Evolutionary conservation across 2,888 invertebrate genomes (phyloP).

Genomic region (Coleophora flavipennella): DNA sequence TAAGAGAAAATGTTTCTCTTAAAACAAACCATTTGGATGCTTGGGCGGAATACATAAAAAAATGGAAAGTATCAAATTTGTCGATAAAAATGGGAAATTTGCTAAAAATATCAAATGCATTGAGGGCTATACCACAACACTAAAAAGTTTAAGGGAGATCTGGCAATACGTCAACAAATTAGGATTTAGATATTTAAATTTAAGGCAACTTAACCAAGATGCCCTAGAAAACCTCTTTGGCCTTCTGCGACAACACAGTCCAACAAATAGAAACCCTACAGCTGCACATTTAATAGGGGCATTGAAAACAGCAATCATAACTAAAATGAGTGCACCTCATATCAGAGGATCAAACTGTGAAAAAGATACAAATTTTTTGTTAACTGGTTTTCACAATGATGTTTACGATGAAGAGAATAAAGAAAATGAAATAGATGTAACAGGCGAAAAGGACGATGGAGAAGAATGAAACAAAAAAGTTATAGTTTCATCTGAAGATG

Average conservation of each 20-base stretch:
- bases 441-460: no score
- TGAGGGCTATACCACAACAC: constrained; percentile 8
- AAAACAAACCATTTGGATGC: constrained; percentile 10
- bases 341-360: no score
- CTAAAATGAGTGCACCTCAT: background rate
- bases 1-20: constrained; percentile 13
- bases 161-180: constrained; percentile 13
- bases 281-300: constrained; percentile 5
- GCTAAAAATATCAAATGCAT: constrained; percentile 11
- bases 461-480: no score
- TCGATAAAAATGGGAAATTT: constrained; percentile 4
- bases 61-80: constrained; percentile 7
- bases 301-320: constrained; percentile 6
- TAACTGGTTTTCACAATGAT: no score
- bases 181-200: constrained; percentile 12
- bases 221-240: constrained; percentile 14
- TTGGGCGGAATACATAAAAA: constrained; percentile 10
- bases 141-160: constrained; percentile 14
- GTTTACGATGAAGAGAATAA: no score
- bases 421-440: no score
- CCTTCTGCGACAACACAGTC: constrained; percentile 12
- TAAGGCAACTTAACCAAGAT: constrained; percentile 14
- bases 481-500: no score
- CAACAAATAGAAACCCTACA: constrained; percentile 11
- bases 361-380: no score